Base-by-base conservation (phyloP, 2,797 vertebrate species). In the Jordanella pulchra region DNA sequence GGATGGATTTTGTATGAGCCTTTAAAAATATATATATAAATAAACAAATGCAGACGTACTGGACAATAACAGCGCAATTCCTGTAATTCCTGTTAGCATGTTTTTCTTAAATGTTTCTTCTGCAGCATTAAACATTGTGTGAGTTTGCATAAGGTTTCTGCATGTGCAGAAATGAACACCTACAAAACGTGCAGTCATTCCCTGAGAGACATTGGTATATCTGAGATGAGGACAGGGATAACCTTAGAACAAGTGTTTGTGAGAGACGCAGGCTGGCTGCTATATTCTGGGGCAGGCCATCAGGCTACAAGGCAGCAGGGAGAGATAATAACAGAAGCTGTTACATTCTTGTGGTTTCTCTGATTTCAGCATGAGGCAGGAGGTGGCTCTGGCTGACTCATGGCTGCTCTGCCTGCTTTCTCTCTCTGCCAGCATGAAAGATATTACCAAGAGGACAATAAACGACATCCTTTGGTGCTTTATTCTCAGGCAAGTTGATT, bases 281-380 rank as follows among this genome's bases (percentile, higher is more conserved):
- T 84, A 60, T 89, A 89, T 90, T 89, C 85, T 90, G 78, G 87
- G 81, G 61, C 81, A 88, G 82, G 77, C 86, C 84, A 88, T 89
- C 84, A 83, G 91, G 87, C 90, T 81, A 82, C 35, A 60, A 88
- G 87, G 88, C 87, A 86, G 88, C 87, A 78, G 83, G 84, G 84
- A 91, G 84, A 89, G 84, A 91, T 92, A 91, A 89, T 92, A 91
- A 90, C 90, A 93, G 92, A 92, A 92, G 91, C 91, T 89, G 90
- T 92, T 91, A 91, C 90, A 93, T 93, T 93, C 91, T 92, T 92
- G 89, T 90, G 92, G 91, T 92, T 92, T 91, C 92, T 92, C 89
- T 93, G 91, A 92, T 92, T 93, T 91, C 90, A 90, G 87, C 81
- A 60, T 88, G 89, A 89, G 90, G 89, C 86, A 84, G 84, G 89